phyloP scores from a whole-genome alignment of 2,797 vertebrate species.

The Leucoraja ocellata region DNA sequence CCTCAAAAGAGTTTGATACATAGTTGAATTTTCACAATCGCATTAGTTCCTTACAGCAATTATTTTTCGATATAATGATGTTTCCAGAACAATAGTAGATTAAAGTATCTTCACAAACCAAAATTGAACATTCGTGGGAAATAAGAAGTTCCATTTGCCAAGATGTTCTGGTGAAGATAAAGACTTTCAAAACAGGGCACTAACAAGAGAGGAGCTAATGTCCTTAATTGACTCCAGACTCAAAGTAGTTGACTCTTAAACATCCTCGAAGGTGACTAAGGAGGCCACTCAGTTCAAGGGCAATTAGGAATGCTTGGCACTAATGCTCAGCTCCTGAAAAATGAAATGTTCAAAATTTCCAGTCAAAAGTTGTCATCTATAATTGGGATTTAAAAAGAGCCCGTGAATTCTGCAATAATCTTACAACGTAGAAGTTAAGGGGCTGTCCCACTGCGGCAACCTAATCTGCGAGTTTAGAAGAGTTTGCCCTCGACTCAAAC shows the following conservation, averaged over 20 bases:
- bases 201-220: not conserved
- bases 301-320: too few species aligned
- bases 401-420: not conserved
- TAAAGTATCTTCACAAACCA: not conserved
- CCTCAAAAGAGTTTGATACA: not conserved
- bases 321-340: too few species aligned
- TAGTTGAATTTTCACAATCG: not conserved
- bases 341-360: not conserved
- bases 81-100: not conserved
- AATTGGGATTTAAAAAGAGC: not conserved
- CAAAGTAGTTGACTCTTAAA: not conserved
- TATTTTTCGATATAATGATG: not conserved
- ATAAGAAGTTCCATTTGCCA: not conserved
- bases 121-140: not conserved
- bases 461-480: too few species aligned
- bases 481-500: too few species aligned
- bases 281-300: not conserved
- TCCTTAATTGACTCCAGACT: not conserved
- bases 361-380: too few species aligned
- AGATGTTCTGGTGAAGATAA: not conserved
- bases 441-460: too few species aligned
- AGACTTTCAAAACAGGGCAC: not conserved
- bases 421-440: too few species aligned
- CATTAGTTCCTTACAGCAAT: not conserved
- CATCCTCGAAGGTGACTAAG: not conserved